These are phyloP conservation scores for Calonectris borealis DNA, from an alignment of 2,113 vertebrate genomes.

Conservation along the genomic window DNA sequence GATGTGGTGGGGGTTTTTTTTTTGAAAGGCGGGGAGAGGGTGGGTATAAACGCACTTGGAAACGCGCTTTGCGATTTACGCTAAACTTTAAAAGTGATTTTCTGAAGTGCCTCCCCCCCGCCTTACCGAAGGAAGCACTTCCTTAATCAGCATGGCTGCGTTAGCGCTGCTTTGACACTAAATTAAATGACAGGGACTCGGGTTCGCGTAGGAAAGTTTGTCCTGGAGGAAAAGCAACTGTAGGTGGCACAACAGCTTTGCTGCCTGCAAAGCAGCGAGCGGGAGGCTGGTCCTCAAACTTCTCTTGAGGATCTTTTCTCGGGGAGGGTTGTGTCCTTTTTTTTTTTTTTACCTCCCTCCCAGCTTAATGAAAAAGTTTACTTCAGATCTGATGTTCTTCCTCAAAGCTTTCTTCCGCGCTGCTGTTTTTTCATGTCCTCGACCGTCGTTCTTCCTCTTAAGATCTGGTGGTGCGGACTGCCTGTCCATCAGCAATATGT, in stretches of 20 bases:
- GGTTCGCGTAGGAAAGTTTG: background rate
- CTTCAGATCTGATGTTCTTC: background rate
- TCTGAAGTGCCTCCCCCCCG: background rate
- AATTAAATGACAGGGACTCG: background rate
- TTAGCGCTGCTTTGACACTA: background rate
- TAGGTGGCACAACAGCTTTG: conserved; percentile 65
- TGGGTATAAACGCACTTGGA: accelerated
- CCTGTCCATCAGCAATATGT: background rate
- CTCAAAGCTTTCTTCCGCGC: background rate
- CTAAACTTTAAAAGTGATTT: accelerated
- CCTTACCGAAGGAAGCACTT: background rate
- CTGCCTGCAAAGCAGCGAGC: background rate
- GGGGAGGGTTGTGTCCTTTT: no score
- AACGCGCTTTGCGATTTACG: accelerated
- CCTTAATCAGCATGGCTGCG: conserved; percentile 19
- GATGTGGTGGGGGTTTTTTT: no score
- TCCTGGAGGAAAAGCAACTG: background rate
- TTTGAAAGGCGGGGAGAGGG: accelerated
- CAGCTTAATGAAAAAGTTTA: background rate
- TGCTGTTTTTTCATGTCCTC: no score
- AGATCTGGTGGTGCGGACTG: background rate
- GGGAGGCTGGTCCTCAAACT: background rate
- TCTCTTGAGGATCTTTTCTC: background rate
- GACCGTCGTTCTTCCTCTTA: accelerated
- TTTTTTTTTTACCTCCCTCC: no score